Base-by-base conservation (phyloP, 2,888 invertebrate species). In the Scaptomyza polygonia region DNA sequence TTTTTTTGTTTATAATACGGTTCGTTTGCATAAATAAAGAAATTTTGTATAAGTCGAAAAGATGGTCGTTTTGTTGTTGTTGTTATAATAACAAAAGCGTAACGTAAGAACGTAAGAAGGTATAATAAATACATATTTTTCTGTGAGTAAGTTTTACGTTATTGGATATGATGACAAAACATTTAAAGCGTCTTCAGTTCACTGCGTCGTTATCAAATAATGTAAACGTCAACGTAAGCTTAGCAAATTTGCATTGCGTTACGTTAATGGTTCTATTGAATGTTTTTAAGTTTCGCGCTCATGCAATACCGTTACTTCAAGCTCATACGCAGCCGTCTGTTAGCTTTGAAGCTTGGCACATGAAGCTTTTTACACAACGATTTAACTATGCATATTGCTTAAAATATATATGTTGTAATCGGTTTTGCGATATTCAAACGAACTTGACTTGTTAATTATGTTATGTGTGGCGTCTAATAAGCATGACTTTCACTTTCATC, bases 21-120 rank as follows among this genome's bases (percentile, higher is more conserved):
- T 43, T 56, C 25, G 43, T 57, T 39, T 57, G 30, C 54, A 63
- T 47, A 53, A 67, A 72, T 67, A 72, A 59, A 72, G 4, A 48
- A 30, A 40, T 47, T 48, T 44, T 69, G 14, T 61, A 25, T 44
- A 51, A 47, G 57, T 54, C 48, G 56, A 42, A n/a, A 11, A 12
- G 0, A 7, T 27, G 25, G 8, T 30, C 34, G 12, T 34, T 42
- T 7, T 42, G 11, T 3, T n/a, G n/a, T n/a, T n/a, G n/a, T 9
- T 36, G 3, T 12, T 3, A 3, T 0, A 1, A 14, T 12, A 11
- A 7, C 5, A 43, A 48, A 29, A 8, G 4, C 18, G 12, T 32
- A 6, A 48, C 43, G 56, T 48, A 29, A 18, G 7, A 8, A 42
- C n/a, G 25, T 48, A 25, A 25, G 4, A 12, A 7, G 12, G 12